These are phyloP conservation scores for Sericinus montela DNA, from an alignment of 2,888 invertebrate species.

Conservation along the genomic window DNA sequence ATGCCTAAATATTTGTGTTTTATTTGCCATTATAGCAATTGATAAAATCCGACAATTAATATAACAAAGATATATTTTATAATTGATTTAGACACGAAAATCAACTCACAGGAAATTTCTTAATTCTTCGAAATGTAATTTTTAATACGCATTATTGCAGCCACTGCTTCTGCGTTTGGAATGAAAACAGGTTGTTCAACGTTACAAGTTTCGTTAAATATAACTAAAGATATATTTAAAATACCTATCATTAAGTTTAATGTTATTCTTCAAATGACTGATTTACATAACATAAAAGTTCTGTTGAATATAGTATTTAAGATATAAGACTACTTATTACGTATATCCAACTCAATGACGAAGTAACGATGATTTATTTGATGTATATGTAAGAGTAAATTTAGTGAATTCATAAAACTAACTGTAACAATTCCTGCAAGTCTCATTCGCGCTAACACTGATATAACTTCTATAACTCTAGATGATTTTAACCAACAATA, in stretches of 20 bases:
- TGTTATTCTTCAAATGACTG: slow-evolving; percentile 63
- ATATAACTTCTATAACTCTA: neutral
- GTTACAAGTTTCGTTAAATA: neutral
- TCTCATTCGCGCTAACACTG: neutral
- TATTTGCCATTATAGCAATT: neutral
- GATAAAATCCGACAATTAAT: no score
- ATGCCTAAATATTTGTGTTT: no score
- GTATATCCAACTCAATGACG: slow-evolving; percentile 32
- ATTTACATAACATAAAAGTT: slow-evolving; percentile 64
- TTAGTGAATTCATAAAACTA: slow-evolving; percentile 8
- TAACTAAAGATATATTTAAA: slow-evolving; percentile 26
- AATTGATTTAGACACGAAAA: no score
- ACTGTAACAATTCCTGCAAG: slow-evolving; percentile 5
- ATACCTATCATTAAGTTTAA: slow-evolving; percentile 39
- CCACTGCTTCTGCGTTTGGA: no score
- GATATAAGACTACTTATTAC: slow-evolving; percentile 36
- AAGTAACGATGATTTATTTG: neutral
- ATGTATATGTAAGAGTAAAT: slow-evolving; percentile 3
- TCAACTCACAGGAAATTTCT: no score
- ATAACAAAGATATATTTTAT: no score
- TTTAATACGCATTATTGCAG: no score
- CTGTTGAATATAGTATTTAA: slow-evolving; percentile 47
- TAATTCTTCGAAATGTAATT: no score
- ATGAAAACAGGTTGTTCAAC: no score
- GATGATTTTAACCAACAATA: neutral